A percentile compares a stretch with the other conserved stretches of the same genome.
Conservation (phyloP, 2,113 vertebrate genomes). For the Microcebus tavaratra region DNA sequence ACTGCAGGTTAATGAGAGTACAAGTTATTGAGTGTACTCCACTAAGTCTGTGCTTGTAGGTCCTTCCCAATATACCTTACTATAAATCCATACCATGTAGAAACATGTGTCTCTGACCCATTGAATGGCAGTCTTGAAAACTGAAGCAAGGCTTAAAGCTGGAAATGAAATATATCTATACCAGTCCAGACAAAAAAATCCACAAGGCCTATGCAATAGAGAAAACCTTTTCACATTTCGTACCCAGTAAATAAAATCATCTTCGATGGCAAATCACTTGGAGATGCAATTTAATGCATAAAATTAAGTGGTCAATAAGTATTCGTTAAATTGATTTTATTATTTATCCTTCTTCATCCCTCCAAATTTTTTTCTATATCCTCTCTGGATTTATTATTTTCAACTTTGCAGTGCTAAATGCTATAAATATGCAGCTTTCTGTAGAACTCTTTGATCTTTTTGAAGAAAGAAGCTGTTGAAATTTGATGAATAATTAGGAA, state of each 20-base stretch:
- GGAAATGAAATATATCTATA: not conserved
- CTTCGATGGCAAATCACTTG: not conserved
- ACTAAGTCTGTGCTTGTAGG: not conserved
- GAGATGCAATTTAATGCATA: constrained; percentile 10
- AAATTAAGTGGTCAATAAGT: not conserved
- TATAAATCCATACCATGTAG: not conserved
- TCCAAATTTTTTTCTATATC: not conserved
- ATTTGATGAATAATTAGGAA: constrained; percentile 52
- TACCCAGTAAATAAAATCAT: not conserved
- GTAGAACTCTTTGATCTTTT: constrained; percentile 28
- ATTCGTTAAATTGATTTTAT: not conserved
- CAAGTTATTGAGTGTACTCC: not conserved
- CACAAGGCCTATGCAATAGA: not conserved
- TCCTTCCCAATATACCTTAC: accelerated
- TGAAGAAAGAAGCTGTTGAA: not conserved
- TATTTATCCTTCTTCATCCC: not conserved
- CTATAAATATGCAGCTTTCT: not conserved
- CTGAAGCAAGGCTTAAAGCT: not conserved
- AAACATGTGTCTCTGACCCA: not conserved
- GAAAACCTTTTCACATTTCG: not conserved
- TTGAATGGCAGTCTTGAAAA: not conserved
- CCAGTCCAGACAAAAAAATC: not conserved
- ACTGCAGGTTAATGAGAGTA: not conserved
- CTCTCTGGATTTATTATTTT: not conserved
- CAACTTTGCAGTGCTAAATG: not conserved